phyloP scores from a whole-genome alignment of 2,888 invertebrate genomes.

The Microctonus brassicae region DNA sequence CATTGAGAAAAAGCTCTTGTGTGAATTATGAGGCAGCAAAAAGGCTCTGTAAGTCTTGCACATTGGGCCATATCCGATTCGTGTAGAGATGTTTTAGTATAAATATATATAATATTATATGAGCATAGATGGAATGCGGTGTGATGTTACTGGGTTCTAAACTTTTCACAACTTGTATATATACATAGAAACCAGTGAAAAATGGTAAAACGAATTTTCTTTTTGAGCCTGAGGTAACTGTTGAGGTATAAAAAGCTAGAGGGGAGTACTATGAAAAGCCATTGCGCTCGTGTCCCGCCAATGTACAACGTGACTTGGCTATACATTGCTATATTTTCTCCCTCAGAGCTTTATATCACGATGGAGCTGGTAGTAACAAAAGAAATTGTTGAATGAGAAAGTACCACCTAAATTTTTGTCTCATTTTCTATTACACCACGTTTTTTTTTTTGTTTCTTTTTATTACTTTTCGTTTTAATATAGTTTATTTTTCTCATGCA shows the following conservation, averaged over 20 bases:
- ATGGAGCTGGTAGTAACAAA: constrained; percentile 4
- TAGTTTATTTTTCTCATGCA: no score
- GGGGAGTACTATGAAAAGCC: not conserved
- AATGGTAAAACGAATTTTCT: constrained; percentile 56
- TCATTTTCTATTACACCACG: constrained; percentile 35
- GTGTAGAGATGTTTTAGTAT: not conserved
- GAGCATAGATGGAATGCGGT: not conserved
- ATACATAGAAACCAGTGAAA: constrained; percentile 46
- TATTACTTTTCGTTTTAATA: no score
- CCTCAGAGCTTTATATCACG: constrained; percentile 3
- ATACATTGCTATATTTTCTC: constrained; percentile 21
- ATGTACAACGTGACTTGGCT: constrained; percentile 4
- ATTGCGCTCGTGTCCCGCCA: not conserved
- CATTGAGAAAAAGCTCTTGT: constrained; percentile 56
- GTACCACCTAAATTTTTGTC: constrained; percentile 3
- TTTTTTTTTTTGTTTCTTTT: no score
- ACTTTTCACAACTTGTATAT: not conserved
- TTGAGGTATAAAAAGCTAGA: not conserved
- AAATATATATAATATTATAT: not conserved
- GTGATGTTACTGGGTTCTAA: not conserved
- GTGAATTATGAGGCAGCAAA: constrained; percentile 60
- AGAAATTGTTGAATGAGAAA: not conserved
- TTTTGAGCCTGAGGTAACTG: not conserved
- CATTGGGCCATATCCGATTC: not conserved
- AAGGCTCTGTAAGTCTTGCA: constrained; percentile 54